Evolutionary conservation across 2,888 invertebrate genomes (phyloP).

Genomic region (Adelognathus sp.): DNA sequence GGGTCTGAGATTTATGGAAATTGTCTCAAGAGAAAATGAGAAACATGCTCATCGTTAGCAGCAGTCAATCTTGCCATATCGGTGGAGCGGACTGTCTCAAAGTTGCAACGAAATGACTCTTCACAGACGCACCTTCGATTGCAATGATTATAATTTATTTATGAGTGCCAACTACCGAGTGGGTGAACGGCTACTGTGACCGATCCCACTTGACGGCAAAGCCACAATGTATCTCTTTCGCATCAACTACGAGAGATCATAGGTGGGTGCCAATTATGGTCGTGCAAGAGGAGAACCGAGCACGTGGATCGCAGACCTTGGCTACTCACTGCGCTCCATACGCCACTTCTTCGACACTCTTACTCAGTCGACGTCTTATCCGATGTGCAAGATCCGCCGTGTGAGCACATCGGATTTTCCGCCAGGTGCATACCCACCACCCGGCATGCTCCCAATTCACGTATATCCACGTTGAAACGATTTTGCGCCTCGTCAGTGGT

Average conservation of each 20-base stretch:
- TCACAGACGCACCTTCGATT: constrained; percentile 10
- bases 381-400: neutral
- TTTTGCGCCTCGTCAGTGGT: constrained; percentile 29
- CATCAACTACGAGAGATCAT: neutral
- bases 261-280: constrained; percentile 55
- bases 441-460: constrained; percentile 27
- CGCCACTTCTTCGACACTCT: constrained; percentile 34
- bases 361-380: constrained; percentile 15
- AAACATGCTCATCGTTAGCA: neutral
- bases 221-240: neutral
- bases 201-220: neutral
- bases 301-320: constrained; percentile 55
- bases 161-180: constrained; percentile 33
- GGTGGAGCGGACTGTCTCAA: neutral
- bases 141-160: constrained; percentile 3
- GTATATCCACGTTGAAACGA: constrained; percentile 37
- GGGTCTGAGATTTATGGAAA: neutral
- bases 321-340: constrained; percentile 1
- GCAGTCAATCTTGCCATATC: constrained; percentile 17
- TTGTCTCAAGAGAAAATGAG: neutral
- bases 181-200: constrained; percentile 45
- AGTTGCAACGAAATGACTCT: neutral
- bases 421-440: constrained; percentile 59
- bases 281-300: constrained; percentile 21
- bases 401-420: constrained; percentile 26